These are phyloP conservation scores for Myotis daubentonii DNA, from an alignment of 2,797 vertebrate genomes.

Conservation along the genomic window DNA sequence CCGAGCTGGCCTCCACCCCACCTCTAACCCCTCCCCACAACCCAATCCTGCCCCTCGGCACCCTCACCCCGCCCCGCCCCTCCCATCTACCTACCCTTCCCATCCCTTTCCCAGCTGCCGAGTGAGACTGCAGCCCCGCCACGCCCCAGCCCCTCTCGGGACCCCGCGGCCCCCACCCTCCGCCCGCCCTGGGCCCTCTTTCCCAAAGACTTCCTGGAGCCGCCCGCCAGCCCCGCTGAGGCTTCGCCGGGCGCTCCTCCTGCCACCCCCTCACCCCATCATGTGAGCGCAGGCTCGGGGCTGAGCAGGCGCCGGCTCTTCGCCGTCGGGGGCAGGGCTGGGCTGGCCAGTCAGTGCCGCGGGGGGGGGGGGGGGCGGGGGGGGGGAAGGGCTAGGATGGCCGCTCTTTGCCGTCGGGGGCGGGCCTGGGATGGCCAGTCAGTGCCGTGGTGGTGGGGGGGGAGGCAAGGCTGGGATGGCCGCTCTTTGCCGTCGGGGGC, in stretches of 20 bases:
- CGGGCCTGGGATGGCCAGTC: too few species aligned
- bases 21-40: background rate
- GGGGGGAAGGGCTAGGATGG: background rate
- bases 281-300: background rate
- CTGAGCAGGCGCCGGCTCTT: background rate
- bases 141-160: background rate
- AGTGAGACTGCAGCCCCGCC: background rate
- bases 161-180: background rate
- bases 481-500: too few species aligned
- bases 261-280: slow-evolving; percentile 37
- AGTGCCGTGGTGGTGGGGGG: too few species aligned
- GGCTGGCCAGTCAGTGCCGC: background rate
- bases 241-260: background rate
- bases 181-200: background rate
- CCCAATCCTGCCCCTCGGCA: accelerated
- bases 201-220: slow-evolving; percentile 54
- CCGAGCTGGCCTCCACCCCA: background rate
- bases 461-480: too few species aligned
- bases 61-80: too few species aligned
- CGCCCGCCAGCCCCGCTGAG: background rate
- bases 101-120: background rate
- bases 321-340: background rate
- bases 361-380: too few species aligned
- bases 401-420: too few species aligned
- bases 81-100: background rate